Evolutionary conservation across 2,888 invertebrate species (phyloP).

Genomic region (Operophtera brumata): DNA sequence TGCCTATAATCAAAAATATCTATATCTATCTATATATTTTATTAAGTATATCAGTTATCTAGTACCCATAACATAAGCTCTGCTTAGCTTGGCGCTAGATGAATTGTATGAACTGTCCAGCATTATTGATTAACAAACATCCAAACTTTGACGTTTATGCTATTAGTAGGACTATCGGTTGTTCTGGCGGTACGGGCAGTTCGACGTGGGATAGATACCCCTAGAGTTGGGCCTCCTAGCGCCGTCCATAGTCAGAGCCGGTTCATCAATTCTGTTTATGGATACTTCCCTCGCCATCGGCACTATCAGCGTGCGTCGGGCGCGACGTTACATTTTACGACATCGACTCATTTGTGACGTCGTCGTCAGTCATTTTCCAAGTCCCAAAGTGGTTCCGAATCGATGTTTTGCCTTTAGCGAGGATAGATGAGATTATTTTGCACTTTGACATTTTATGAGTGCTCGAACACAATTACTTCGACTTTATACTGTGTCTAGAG

Average conservation of each 20-base stretch:
- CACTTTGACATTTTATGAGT: background rate
- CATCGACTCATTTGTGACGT: conserved; percentile 66
- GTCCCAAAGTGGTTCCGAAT: conserved; percentile 12
- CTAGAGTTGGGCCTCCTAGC: conserved; percentile 1
- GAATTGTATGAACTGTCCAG: no score
- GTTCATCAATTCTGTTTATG: conserved; percentile 75
- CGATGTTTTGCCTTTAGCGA: conserved; percentile 23
- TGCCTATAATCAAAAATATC: no score
- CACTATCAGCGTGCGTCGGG: conserved; percentile 66
- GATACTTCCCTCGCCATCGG: conserved; percentile 68
- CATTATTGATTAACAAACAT: no score
- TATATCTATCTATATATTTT: no score
- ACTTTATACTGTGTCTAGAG: no score
- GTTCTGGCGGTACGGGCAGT: no score
- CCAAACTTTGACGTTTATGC: no score
- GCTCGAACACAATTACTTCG: no score
- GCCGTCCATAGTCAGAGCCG: conserved; percentile 34
- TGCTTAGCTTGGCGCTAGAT: no score
- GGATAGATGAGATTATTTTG: background rate
- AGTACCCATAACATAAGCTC: no score
- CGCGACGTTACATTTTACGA: conserved; percentile 74
- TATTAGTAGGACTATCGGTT: no score
- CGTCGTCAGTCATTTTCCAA: conserved; percentile 59
- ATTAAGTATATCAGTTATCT: no score
- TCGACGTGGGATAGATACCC: background rate